Evolutionary conservation across 2,888 invertebrate genomes (phyloP), one percentile per base, ranked within the genome.

Genomic region (Norana najaformis): DNA sequence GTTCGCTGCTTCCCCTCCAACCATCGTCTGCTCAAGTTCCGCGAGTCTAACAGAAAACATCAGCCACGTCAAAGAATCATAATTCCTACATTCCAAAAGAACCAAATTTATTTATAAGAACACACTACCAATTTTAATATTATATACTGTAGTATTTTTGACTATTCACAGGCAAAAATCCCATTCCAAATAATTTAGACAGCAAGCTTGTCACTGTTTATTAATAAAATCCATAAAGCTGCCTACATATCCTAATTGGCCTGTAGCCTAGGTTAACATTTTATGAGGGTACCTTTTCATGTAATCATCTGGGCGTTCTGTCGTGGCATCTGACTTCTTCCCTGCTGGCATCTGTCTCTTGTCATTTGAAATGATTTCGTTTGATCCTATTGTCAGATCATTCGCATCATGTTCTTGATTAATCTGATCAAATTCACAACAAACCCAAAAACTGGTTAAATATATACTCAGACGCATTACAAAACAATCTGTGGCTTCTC

Each of bases 1-100:
- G 93, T 97, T 96, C 0, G 96, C 96, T 92, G 96, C 96, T 93
- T 97, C 97, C 0, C 97, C 97, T 1, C 97, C 97, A 83, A 97
- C 97, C 95, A 97, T 96, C 89, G 96, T 96, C 88, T 96, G 96
- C 93, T 97, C 96, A 36, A 97, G 95, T 91, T 96, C 96, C 93
- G 96, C 95, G 92, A 96, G 95, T 94, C 95, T 95, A 92, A 37
- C 90, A 18, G 41, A 36, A 34, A 39, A 39, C 41, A 83, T 30
- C 0, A 53, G 30, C n/a, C 30, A 41, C 41, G 18, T 41, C 41
- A 41, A 41, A 41, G 41, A 41, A 69, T n/a, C 69, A 69, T 20
- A 47, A 47, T 69, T 69, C 11, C 6, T 8, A n/a, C 2, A 30
- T n/a, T 69, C 69, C 3, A 11, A 69, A 69, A n/a, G 11, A 30